Percentiles rank a stretch among this genome's conserved stretches.
These are phyloP conservation scores for Ascaphus truei DNA, from an alignment of 2,113 vertebrate species.

Conservation along the genomic window DNA sequence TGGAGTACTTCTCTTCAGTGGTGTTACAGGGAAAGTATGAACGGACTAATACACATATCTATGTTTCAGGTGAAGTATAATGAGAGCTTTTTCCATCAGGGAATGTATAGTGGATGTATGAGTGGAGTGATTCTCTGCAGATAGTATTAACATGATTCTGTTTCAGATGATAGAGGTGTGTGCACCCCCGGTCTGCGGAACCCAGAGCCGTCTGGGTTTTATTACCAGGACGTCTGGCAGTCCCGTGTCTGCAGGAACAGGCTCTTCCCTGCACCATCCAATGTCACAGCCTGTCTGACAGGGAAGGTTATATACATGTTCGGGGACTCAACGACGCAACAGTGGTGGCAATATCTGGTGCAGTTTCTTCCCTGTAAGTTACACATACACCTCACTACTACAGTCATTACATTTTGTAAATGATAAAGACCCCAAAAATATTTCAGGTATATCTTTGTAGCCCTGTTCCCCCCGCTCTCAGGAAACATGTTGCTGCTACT, in stretches of 20 bases:
- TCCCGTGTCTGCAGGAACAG: neutral
- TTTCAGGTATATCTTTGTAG: neutral
- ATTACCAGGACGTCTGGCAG: neutral
- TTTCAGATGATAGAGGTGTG: neutral
- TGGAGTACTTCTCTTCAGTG: too few relatives aligned
- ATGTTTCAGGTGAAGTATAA: too few relatives aligned
- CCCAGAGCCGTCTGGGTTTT: neutral
- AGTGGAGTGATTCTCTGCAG: too few relatives aligned
- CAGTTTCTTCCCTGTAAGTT: neutral
- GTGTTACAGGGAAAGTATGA: too few relatives aligned
- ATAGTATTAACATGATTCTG: too few relatives aligned
- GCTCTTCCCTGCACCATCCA: neutral
- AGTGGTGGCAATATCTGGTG: neutral
- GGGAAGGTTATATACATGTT: neutral
- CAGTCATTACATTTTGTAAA: too few relatives aligned
- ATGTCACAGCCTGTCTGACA: neutral
- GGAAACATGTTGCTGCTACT: neutral
- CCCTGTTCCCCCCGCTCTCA: neutral
- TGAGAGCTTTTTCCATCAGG: too few relatives aligned
- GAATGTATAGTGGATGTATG: too few relatives aligned
- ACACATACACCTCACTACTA: too few relatives aligned
- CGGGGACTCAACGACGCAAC: neutral
- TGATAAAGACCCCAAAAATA: too few relatives aligned
- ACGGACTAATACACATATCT: too few relatives aligned
- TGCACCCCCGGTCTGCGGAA: neutral